Evolutionary conservation across 2,113 vertebrate genomes (phyloP), one percentile per base, ranked within the genome.

Genomic region (Aplodontia rufa): DNA sequence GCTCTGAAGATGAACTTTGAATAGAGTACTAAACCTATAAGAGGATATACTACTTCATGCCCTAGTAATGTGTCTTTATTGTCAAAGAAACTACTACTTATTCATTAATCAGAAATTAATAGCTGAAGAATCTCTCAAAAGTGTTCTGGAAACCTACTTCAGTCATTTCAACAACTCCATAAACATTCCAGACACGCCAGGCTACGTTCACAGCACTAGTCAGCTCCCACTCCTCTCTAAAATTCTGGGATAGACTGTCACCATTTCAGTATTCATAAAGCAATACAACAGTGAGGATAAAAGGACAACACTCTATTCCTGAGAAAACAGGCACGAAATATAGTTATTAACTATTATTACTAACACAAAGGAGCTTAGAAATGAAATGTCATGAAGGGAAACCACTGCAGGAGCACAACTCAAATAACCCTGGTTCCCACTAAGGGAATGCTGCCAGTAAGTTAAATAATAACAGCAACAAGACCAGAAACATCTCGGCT

Each of bases 381-480:
- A 94, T 82, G 51, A 60, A 87, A 75, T 75, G 28, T 45, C 85
- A 93, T 0, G 86, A 80, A 96, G 32, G 55, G 49, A 94, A 97
- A 58, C 12, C 42, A 87, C 8, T 0, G 3, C 49, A 94, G 85
- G 42, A 53, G 3, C 22, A 93, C 51, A 98, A 89, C 96, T 96
- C 93, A 95, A 95, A 96, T 8, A 66, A 96, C 58, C 93, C 93
- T 40, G 76, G 69, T 28, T 76, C 60, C 87, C 22, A 17, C 66
- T 26, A 90, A 92, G 69, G 93, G 74, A 84, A 84, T 69, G 40
- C 32, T 80, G 80, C 24, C 79, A 94, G 58, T 74, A 86, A 81
- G 75, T 89, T 88, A 85, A 81, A 90, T 64, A 91, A 64, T 53
- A 95, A n/a, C 75, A 97, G 84, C 32, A 95, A 92, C 51, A 24